Evolutionary conservation across 2,113 vertebrate species (phyloP).

Genomic region (Peucedramus taeniatus): DNA sequence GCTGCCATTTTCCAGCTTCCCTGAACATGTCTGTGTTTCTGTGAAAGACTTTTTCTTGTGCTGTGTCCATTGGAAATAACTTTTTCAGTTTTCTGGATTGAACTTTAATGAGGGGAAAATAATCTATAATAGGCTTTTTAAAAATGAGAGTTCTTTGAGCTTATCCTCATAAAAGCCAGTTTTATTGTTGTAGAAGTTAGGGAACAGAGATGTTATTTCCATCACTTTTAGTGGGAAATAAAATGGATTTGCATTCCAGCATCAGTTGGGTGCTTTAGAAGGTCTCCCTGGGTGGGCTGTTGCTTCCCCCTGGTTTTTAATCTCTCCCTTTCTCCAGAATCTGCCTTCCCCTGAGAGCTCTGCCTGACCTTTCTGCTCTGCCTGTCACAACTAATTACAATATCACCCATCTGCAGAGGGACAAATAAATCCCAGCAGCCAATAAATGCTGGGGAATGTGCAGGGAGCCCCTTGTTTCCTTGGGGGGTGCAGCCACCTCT

Average conservation of each 20-base stretch:
- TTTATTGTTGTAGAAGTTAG: background rate
- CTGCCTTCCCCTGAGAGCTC: background rate
- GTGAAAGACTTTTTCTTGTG: background rate
- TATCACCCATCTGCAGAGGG: background rate
- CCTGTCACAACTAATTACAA: background rate
- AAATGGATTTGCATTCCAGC: background rate
- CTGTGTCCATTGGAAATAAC: background rate
- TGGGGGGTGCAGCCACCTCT: fast-evolving
- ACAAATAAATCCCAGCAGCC: background rate
- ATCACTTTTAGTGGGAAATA: background rate
- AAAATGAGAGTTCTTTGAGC: background rate
- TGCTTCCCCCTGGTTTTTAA: background rate
- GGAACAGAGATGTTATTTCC: background rate
- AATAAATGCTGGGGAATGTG: background rate
- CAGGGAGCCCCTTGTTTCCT: background rate
- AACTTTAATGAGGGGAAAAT: background rate
- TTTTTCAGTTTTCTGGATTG: background rate
- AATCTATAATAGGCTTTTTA: background rate
- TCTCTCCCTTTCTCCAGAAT: background rate
- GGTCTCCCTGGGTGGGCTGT: background rate
- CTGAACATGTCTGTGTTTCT: background rate
- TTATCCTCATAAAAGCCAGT: background rate
- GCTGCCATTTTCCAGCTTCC: background rate
- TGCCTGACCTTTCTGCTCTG: background rate
- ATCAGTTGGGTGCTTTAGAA: conserved; percentile 12